Evolutionary conservation across 2,888 invertebrate species (phyloP).

Genomic region (Troglohyphantes excavatus): DNA sequence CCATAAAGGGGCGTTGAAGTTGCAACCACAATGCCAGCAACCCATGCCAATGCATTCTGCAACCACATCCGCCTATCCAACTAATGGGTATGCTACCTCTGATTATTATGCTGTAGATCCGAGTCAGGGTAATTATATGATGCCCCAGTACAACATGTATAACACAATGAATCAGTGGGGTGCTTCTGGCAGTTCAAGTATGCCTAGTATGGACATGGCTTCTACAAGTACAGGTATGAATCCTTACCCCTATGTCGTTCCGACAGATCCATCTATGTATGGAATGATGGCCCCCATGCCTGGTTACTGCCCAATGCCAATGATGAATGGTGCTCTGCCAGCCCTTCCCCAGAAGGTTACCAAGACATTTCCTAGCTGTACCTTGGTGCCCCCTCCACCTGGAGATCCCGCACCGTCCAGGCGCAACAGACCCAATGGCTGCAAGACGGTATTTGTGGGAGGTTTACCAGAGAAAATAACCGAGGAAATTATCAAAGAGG

Average conservation of each 20-base stretch:
- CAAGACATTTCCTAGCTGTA: not conserved
- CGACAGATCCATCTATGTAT: conserved; percentile 81
- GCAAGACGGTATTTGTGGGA: conserved; percentile 96
- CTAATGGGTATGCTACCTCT: not conserved
- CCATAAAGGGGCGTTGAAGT: not conserved
- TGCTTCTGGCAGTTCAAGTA: conserved; percentile 6
- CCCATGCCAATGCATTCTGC: not conserved
- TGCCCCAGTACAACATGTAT: conserved; percentile 5
- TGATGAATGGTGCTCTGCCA: not conserved
- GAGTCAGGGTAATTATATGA: not conserved
- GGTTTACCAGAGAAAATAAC: conserved; percentile 95
- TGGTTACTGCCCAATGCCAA: not conserved
- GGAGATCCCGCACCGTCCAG: conserved; percentile 92
- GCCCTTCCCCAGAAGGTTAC: not conserved
- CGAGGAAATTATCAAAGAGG: conserved; percentile 93
- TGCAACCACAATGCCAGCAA: not conserved
- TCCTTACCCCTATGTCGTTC: conserved; percentile 80
- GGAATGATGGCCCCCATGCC: conserved; percentile 80
- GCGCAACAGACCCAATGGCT: conserved; percentile 93
- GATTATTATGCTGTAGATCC: conserved; percentile 7
- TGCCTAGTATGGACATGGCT: conserved; percentile 45
- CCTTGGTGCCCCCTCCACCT: conserved; percentile 88
- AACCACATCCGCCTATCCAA: not conserved
- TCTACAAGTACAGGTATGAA: conserved; percentile 10
- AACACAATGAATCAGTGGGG: conserved; percentile 60